A percentile compares a stretch with the other conserved stretches of the same genome.
Conservation (phyloP, 2,888 invertebrate species). For the Ophion costatus region DNA sequence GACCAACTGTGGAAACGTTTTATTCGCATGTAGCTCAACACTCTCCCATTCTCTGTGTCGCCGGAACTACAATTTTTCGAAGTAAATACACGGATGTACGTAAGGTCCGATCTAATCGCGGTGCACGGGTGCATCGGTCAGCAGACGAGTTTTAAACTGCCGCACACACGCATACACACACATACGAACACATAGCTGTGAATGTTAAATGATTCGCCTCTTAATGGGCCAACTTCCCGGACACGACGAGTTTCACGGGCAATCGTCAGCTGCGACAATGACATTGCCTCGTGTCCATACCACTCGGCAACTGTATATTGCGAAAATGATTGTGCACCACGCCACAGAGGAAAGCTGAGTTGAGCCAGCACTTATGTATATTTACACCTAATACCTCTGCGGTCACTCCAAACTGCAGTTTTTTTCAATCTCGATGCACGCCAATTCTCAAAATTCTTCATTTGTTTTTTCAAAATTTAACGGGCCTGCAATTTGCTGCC, state of each 20-base stretch:
- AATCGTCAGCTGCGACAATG: constrained; percentile 80
- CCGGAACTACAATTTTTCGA: background rate
- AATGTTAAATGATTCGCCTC: constrained; percentile 77
- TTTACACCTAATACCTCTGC: constrained; percentile 3
- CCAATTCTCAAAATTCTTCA: background rate
- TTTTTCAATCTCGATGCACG: background rate
- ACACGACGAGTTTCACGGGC: constrained; percentile 81
- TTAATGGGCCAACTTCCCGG: constrained; percentile 82
- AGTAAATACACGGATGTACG: background rate
- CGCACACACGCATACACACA: background rate
- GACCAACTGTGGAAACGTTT: too few species aligned
- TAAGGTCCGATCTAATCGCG: constrained; percentile 11
- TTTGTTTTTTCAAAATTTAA: background rate
- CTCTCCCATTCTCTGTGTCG: background rate
- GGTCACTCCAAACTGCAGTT: background rate
- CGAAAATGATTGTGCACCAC: constrained; percentile 34
- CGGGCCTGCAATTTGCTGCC: background rate
- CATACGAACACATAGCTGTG: constrained; percentile 64
- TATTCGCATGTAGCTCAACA: background rate
- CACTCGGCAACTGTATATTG: constrained; percentile 16
- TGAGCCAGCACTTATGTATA: constrained; percentile 9
- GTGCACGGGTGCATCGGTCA: constrained; percentile 31
- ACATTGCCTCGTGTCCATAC: constrained; percentile 75
- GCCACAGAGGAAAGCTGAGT: constrained; percentile 32
- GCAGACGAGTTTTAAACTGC: background rate